phyloP scores from a whole-genome alignment of 2,113 vertebrate genomes.

The Engystomops pustulosus region DNA sequence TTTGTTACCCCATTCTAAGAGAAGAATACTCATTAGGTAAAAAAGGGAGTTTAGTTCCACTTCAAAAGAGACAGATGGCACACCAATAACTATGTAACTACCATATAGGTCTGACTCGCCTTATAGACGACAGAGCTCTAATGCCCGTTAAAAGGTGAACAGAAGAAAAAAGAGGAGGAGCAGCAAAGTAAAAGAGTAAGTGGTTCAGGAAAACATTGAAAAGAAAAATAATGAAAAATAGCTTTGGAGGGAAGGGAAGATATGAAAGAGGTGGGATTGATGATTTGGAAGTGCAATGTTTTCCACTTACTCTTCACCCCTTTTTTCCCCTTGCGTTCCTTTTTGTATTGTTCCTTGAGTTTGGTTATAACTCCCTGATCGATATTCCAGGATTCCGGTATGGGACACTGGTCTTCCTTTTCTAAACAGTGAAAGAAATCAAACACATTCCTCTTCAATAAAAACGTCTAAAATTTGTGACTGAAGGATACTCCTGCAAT shows the following conservation, averaged over 20 bases:
- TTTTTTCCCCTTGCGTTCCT: slow-evolving; percentile 99
- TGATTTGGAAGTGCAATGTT: slow-evolving; percentile 78
- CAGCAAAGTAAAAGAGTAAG: slow-evolving; percentile 83
- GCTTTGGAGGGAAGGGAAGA: slow-evolving; percentile 67
- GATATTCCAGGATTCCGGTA: slow-evolving; percentile 98
- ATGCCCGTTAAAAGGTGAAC: slow-evolving; percentile 75
- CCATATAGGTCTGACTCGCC: not conserved
- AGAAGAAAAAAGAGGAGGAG: slow-evolving; percentile 73
- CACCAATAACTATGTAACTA: not conserved
- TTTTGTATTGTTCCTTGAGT: slow-evolving; percentile 99
- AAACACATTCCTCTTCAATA: slow-evolving; percentile 80
- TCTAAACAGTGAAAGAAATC: slow-evolving; percentile 94
- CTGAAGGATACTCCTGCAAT: slow-evolving; percentile 23
- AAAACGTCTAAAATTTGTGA: slow-evolving; percentile 7
- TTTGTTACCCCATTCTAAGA: too few species aligned
- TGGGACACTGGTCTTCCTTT: slow-evolving; percentile 95
- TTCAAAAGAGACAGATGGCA: not conserved
- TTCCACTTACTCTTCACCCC: slow-evolving; percentile 99
- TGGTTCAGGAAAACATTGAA: slow-evolving; percentile 81
- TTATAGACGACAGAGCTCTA: slow-evolving; percentile 65
- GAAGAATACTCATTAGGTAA: too few species aligned
- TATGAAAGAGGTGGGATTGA: slow-evolving; percentile 75
- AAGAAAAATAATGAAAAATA: slow-evolving; percentile 68
- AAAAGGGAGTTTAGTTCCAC: slow-evolving; percentile 6
- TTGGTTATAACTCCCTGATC: slow-evolving; percentile 99